Percentiles rank a stretch among this genome's conserved stretches.
These are phyloP conservation scores for Sepioteuthis lessoniana DNA, from an alignment of 2,888 invertebrate species.

Conservation along the genomic window DNA sequence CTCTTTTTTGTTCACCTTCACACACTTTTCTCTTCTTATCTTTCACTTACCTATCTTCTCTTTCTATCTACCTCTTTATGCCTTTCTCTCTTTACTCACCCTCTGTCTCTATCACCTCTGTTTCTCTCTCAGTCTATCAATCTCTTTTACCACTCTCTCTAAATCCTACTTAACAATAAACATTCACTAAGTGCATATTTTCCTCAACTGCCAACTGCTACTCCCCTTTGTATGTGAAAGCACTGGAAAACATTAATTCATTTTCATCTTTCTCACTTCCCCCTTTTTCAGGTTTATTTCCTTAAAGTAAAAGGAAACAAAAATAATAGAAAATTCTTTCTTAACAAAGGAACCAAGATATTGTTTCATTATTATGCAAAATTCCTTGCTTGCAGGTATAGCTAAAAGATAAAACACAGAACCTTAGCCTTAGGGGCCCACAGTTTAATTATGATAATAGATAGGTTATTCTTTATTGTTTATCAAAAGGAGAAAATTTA, in stretches of 20 bases:
- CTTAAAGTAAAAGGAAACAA: not conserved
- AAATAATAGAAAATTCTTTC: not conserved
- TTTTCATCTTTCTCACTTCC: slow-evolving; percentile 33
- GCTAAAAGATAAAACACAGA: not conserved
- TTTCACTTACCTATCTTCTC: too few species aligned
- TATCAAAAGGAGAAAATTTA: too few species aligned
- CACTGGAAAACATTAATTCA: not conserved
- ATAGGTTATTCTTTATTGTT: too few species aligned
- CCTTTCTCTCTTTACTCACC: too few species aligned
- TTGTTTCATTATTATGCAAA: slow-evolving; percentile 1
- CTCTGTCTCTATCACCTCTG: too few species aligned
- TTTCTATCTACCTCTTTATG: too few species aligned
- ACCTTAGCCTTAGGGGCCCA: not conserved
- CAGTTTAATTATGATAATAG: too few species aligned
- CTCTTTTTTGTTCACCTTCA: too few species aligned
- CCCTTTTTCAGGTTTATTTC: not conserved
- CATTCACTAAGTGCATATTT: not conserved
- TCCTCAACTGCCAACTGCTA: not conserved
- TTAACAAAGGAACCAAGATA: slow-evolving; percentile 23
- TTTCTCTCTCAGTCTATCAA: not conserved
- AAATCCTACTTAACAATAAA: slow-evolving; percentile 21
- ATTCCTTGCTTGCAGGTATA: not conserved
- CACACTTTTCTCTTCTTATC: too few species aligned
- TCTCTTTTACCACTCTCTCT: not conserved
- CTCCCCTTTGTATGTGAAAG: not conserved